phyloP scores from a whole-genome alignment of 2,888 invertebrate genomes.

The Eupithecia abbreviata region DNA sequence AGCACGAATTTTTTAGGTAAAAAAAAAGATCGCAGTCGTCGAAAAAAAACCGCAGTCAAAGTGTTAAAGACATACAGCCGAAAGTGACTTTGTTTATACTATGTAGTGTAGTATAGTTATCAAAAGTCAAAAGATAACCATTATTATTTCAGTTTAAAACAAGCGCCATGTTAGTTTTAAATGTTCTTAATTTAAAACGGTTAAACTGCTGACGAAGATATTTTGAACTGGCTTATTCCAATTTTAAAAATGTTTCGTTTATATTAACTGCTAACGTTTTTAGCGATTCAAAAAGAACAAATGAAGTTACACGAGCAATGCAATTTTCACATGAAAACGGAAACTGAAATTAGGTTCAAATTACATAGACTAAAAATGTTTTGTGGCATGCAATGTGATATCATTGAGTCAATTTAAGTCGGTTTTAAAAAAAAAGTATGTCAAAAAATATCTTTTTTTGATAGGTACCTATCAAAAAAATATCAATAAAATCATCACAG shows the following conservation, averaged over 20 bases:
- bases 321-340: constrained; percentile 35
- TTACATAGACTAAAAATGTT: constrained; percentile 32
- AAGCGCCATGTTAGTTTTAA: background rate
- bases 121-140: background rate
- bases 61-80: no score
- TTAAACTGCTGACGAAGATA: background rate
- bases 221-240: background rate
- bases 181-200: background rate
- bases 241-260: background rate
- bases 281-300: constrained; percentile 8
- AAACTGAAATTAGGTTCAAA: constrained; percentile 33
- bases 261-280: background rate
- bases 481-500: background rate
- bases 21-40: no score
- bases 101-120: no score
- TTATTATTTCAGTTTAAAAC: background rate
- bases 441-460: background rate
- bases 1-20: no score
- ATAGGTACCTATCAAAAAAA: background rate
- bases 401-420: constrained; percentile 1
- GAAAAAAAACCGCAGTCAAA: no score
- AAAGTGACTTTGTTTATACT: no score
- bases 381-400: constrained; percentile 35
- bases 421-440: background rate
- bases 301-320: constrained; percentile 15